Evolutionary conservation across 2,797 vertebrate species (phyloP).

Genomic region (Oophaga sylvatica): DNA sequence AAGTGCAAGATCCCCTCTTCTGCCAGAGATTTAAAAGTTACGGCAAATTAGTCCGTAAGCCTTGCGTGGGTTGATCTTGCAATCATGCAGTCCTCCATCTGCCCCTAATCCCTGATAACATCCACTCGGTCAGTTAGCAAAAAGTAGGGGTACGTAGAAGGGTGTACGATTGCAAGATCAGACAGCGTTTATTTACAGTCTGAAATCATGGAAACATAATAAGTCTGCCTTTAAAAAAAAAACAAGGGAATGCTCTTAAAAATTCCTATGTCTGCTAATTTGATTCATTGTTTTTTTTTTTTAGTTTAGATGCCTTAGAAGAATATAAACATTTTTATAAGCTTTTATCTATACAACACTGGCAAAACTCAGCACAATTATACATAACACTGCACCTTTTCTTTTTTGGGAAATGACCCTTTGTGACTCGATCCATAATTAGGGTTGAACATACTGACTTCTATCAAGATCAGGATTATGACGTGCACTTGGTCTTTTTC

Average conservation of each 20-base stretch:
- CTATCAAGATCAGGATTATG: constrained; percentile 26
- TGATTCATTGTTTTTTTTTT: no score
- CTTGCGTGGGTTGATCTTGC: no score
- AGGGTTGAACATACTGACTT: constrained; percentile 4
- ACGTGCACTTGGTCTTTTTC: constrained; percentile 11
- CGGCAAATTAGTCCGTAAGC: no score
- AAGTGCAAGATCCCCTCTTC: no score
- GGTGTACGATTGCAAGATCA: no score
- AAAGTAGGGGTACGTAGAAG: no score
- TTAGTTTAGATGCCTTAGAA: not conserved
- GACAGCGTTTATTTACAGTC: not conserved
- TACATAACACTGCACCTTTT: not conserved
- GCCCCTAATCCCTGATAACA: no score
- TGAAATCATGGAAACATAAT: not conserved
- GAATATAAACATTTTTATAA: not conserved
- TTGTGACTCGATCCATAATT: not conserved
- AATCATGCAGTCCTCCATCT: no score
- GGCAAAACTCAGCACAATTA: not conserved
- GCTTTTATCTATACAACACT: not conserved
- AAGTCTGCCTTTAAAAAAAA: not conserved
- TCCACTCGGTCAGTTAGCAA: no score
- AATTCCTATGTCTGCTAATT: no score
- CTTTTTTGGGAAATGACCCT: not conserved
- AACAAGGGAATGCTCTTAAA: not conserved
- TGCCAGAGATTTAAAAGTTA: no score